Evolutionary conservation across 1,140 invertebrate species (phyloP).

Genomic region (Schlechtendalia chinensis): DNA sequence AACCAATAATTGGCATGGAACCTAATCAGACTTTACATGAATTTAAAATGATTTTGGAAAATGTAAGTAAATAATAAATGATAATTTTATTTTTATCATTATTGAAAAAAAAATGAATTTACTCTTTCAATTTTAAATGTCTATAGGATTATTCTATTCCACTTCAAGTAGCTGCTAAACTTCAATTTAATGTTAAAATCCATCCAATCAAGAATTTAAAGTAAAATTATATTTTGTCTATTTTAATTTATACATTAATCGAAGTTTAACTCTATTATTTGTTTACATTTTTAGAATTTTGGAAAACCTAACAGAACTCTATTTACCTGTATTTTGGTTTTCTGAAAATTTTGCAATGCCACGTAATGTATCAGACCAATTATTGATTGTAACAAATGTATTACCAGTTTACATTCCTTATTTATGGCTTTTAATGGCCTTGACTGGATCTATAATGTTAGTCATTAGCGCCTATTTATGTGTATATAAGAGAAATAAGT

Average conservation of each 20-base stretch:
- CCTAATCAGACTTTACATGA: conserved; percentile 62
- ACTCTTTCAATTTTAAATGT: conserved; percentile 48
- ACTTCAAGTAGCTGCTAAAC: conserved; percentile 69
- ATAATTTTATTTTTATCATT: too few species aligned
- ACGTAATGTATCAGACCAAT: conserved; percentile 21
- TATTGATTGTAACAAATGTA: conserved; percentile 23
- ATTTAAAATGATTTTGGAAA: conserved; percentile 65
- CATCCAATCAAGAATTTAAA: conserved; percentile 63
- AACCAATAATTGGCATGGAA: conserved; percentile 62
- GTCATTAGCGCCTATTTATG: conserved; percentile 12
- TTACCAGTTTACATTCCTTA: conserved; percentile 27
- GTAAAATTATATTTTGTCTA: conserved; percentile 61
- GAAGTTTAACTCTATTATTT: background rate
- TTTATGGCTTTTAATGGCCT: conserved; percentile 23
- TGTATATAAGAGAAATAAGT: conserved; percentile 7
- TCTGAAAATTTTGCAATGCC: conserved; percentile 22
- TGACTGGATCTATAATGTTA: conserved; percentile 25
- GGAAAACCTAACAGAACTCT: conserved; percentile 8
- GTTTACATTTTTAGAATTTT: conserved; percentile 11
- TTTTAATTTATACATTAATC: background rate
- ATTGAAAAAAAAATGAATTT: too few species aligned
- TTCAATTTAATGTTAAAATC: conserved; percentile 75
- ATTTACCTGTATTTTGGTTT: conserved; percentile 39
- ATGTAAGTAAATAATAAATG: conserved; percentile 53
- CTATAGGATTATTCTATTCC: conserved; percentile 70